These are phyloP conservation scores for Cygnus olor DNA, from an alignment of 2,797 vertebrate species.

Conservation along the genomic window DNA sequence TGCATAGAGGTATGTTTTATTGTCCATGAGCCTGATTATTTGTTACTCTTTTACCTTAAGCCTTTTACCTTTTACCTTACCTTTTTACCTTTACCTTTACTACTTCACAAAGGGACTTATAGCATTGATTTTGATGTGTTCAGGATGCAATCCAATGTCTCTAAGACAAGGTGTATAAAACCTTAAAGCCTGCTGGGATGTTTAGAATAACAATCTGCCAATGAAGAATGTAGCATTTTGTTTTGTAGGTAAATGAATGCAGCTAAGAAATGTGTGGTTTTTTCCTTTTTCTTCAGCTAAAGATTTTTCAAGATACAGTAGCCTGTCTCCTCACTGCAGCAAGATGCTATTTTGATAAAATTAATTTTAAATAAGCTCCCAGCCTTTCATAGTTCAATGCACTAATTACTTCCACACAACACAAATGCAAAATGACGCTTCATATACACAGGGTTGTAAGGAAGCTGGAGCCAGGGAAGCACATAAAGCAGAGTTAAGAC, in stretches of 20 bases:
- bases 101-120: neutral
- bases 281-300: neutral
- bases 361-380: conserved; percentile 68
- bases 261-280: neutral
- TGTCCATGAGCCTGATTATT: neutral
- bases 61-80: no score
- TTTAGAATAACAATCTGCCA: neutral
- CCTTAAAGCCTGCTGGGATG: neutral
- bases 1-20: neutral
- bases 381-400: conserved; percentile 43
- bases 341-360: conserved; percentile 53
- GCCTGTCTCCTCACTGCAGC: neutral
- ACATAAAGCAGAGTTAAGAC: neutral
- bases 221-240: neutral
- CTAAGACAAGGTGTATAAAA: neutral
- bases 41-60: neutral
- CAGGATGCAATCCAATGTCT: neutral
- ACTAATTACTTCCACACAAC: conserved; percentile 60
- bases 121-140: neutral
- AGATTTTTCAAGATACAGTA: neutral
- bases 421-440: neutral
- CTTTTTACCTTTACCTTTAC: no score
- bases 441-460: neutral
- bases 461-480: neutral
- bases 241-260: neutral